Conservation (phyloP, 2,113 vertebrate species). For the Osmerus mordax region DNA sequence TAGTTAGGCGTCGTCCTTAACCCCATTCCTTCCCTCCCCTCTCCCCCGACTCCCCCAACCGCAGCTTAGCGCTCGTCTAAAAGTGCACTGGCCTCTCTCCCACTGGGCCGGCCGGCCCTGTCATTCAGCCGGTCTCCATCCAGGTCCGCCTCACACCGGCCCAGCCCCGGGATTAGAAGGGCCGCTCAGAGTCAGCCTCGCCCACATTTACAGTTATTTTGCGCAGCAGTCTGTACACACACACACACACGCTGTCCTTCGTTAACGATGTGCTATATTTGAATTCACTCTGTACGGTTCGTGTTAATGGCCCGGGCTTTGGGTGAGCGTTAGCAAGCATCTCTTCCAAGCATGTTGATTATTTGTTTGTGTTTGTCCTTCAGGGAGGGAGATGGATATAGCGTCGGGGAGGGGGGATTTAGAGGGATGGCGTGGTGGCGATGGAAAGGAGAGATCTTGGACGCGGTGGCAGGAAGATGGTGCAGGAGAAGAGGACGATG, state of each 20-base stretch:
- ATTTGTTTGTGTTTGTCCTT: slow-evolving; percentile 3
- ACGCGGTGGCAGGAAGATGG: neutral
- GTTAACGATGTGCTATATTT: slow-evolving; percentile 35
- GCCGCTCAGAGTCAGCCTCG: slow-evolving; percentile 69
- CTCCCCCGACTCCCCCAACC: neutral
- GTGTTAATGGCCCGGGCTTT: slow-evolving; percentile 11
- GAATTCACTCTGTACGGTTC: slow-evolving; percentile 16
- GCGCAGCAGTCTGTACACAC: slow-evolving; percentile 41
- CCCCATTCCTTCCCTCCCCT: no score
- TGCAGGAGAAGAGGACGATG: slow-evolving; percentile 4
- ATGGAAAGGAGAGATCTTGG: slow-evolving; percentile 12
- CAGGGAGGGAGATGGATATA: neutral
- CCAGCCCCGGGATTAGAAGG: slow-evolving; percentile 65
- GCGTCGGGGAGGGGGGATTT: slow-evolving; percentile 1
- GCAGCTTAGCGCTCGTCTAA: slow-evolving; percentile 54
- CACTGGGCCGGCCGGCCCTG: slow-evolving; percentile 63
- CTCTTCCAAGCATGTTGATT: neutral
- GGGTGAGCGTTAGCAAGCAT: neutral
- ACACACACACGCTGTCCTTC: slow-evolving; percentile 10
- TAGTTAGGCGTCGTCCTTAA: no score
- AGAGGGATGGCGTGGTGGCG: neutral
- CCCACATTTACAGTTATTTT: slow-evolving; percentile 72
- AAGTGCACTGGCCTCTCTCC: slow-evolving; percentile 62
- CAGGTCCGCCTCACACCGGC: slow-evolving; percentile 60
- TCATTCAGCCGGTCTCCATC: slow-evolving; percentile 66